A percentile compares a stretch with the other conserved stretches of the same genome.
Conservation (phyloP, 2,888 invertebrate genomes). For the Ectemnius cavifrons region DNA sequence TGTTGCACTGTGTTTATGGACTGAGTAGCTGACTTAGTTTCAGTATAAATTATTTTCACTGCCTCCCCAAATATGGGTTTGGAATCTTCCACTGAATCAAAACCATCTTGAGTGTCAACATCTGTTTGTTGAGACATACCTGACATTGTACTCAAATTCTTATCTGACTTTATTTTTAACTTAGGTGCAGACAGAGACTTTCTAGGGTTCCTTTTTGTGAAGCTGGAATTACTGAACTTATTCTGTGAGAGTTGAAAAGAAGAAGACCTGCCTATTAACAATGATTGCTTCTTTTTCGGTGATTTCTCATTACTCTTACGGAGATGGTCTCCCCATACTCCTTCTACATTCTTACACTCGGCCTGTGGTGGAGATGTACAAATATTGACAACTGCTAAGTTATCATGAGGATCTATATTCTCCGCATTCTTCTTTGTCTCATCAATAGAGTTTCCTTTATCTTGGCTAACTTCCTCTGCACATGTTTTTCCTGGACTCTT, state of each 20-base stretch:
- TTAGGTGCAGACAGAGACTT: conserved; percentile 80
- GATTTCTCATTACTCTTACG: conserved; percentile 71
- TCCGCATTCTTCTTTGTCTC: conserved; percentile 51
- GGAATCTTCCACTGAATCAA: conserved; percentile 32
- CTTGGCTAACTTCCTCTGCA: conserved; percentile 60
- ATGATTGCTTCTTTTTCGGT: conserved; percentile 48
- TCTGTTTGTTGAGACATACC: conserved; percentile 14
- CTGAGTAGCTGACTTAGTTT: conserved; percentile 55
- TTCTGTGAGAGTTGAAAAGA: conserved; percentile 83
- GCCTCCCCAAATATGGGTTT: conserved; percentile 59
- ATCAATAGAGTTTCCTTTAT: conserved; percentile 19
- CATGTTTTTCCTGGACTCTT: conserved; percentile 35
- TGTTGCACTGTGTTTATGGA: conserved; percentile 72
- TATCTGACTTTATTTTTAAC: conserved; percentile 68
- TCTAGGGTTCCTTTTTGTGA: conserved; percentile 87
- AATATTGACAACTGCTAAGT: background rate
- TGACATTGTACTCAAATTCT: conserved; percentile 39
- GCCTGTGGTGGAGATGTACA: background rate
- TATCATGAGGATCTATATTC: conserved; percentile 50
- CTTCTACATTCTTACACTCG: conserved; percentile 65
- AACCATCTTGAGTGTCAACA: conserved; percentile 32
- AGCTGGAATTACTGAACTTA: conserved; percentile 84
- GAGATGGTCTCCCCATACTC: conserved; percentile 79
- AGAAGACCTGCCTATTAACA: conserved; percentile 56
- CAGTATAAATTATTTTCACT: conserved; percentile 63